Base-by-base conservation (phyloP, 1,140 invertebrate species). In the Magallana angulata region DNA sequence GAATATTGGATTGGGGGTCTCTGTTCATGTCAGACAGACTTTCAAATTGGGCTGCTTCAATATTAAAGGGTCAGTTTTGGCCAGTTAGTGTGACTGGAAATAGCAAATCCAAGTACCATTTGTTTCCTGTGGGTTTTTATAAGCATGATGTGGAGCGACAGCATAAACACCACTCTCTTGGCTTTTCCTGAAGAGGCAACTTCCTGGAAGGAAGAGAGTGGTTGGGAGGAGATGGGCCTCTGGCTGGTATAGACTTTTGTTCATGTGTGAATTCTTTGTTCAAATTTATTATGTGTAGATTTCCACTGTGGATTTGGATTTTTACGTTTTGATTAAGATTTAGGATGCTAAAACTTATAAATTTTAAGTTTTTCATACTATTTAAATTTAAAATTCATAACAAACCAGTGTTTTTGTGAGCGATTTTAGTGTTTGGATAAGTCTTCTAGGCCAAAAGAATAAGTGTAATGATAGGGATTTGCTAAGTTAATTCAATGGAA, bases 41-140 rank as follows among this genome's bases (percentile, higher is more conserved):
- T 76, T 11, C 4, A 30, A 76, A 24, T 48, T 30, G 24, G 68
- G 24, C 24, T 76, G 68, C 68, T 12, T 76, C 24, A 30, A 24
- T 76, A 36, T 71, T 24, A 30, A 76, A 76, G 24, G 68, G 68
- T 76, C 68, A 64, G 24, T 30, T 76, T 18, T 36, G 64, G 64
- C 18, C 64, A 71, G 64, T 76, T 30, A 36, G 8, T 12, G 68
- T 24, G 68, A 30, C 24, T 76, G 18, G 18, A 12, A 76, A 18
- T 76, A 9, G 68, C 24, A 30, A 14, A 36, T 30, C 68, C 30
- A 36, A 76, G 24, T 76, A 48, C 14, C 60, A 62, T 18, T 76
- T 36, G 24, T 76, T 76, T 76, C 24, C 24, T 76, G 68, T 76
- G 68, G 24, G 68, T 48, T 76, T 76, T 76, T 76, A 71, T 71